Evolutionary conservation across 2,113 vertebrate genomes (phyloP).

Genomic region (Colius striatus): DNA sequence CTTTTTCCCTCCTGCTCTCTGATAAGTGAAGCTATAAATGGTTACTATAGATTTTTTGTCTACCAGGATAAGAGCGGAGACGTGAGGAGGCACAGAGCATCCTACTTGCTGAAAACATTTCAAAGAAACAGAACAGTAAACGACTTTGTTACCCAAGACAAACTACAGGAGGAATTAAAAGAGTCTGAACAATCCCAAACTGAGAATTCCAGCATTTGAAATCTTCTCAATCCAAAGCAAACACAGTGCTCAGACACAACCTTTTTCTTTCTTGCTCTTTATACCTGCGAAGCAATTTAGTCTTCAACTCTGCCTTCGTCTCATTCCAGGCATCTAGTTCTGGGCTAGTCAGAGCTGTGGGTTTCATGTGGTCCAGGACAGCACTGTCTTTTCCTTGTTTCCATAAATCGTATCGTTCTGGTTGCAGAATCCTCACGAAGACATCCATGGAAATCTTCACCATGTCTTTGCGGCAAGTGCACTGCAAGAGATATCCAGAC

Average conservation of each 20-base stretch:
- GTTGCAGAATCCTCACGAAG: constrained; percentile 93
- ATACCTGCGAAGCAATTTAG: constrained; percentile 87
- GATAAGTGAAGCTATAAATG: not conserved
- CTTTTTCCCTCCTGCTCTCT: not conserved
- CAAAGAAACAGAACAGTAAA: not conserved
- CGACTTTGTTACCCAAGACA: not conserved
- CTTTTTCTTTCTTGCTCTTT: not conserved
- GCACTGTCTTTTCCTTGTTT: constrained; percentile 92
- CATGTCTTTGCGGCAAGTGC: constrained; percentile 96
- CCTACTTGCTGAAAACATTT: not conserved
- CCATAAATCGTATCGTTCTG: constrained; percentile 92
- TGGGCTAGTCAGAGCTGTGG: constrained; percentile 86
- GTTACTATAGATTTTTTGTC: not conserved
- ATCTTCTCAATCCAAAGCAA: not conserved
- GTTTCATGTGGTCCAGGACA: constrained; percentile 88
- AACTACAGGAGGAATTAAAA: not conserved
- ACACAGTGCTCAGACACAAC: not conserved
- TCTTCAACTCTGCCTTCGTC: constrained; percentile 79
- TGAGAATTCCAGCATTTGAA: fast-evolving
- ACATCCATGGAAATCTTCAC: constrained; percentile 99
- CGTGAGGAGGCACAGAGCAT: not conserved
- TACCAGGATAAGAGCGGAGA: constrained; percentile 45
- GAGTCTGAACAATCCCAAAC: not conserved
- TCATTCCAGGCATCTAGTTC: constrained; percentile 91
- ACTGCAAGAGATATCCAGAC: constrained; percentile 72